These are phyloP conservation scores for Chaetophractus vellerosus DNA, from an alignment of 2,797 vertebrate genomes.

Conservation along the genomic window DNA sequence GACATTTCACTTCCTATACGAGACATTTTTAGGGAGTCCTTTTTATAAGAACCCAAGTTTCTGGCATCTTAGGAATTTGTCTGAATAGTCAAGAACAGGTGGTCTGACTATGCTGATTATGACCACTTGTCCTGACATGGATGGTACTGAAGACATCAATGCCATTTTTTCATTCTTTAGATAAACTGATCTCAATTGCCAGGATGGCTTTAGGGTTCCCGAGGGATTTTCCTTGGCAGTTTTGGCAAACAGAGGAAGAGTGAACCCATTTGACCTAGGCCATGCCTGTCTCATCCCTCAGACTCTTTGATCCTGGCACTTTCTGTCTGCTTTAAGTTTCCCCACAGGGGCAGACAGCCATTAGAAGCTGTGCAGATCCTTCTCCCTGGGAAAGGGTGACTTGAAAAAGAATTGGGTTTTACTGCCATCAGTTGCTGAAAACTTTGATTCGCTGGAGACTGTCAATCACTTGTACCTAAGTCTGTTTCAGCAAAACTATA, in stretches of 20 bases:
- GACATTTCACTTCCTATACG: not conserved
- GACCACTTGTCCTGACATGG: not conserved
- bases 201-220: conserved; percentile 1
- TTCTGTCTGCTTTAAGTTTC: not conserved
- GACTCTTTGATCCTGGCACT: not conserved
- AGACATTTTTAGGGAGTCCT: conserved; percentile 20
- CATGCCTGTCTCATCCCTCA: not conserved
- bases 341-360: not conserved
- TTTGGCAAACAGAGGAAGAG: not conserved
- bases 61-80: not conserved
- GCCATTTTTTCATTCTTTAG: not conserved
- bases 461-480: not conserved
- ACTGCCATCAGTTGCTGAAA: not conserved
- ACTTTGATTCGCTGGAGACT: conserved; percentile 17
- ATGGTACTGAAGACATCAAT: not conserved
- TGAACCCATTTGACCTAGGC: not conserved
- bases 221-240: conserved; percentile 4
- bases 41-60: conserved; percentile 14
- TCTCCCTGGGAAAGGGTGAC: not conserved
- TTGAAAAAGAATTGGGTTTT: not conserved
- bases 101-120: not conserved
- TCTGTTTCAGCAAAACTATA: not conserved
- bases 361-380: not conserved
- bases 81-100: not conserved
- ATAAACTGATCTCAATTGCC: not conserved